Conservation (phyloP, 2,797 vertebrate genomes). For the Brachyalestes nurse region DNA sequence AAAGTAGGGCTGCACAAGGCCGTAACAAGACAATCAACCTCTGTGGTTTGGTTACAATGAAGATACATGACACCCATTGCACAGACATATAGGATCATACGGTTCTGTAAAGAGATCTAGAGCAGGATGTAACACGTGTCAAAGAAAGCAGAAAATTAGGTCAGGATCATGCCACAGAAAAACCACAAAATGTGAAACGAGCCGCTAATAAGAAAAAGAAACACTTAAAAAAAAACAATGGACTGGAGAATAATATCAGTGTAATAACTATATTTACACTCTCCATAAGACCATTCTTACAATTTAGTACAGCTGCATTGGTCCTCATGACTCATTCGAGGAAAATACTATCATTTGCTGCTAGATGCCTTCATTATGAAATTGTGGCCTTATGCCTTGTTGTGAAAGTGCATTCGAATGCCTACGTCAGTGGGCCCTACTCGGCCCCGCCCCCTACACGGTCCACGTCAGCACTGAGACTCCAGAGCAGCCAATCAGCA, state of each 20-base stretch:
- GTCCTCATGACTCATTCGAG: neutral
- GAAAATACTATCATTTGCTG: slow-evolving; percentile 21
- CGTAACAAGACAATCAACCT: neutral
- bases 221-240: neutral
- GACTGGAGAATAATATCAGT: neutral
- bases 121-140: neutral
- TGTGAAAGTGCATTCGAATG: slow-evolving; percentile 10
- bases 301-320: too few species aligned
- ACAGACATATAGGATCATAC: neutral
- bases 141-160: neutral
- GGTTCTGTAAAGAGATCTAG: neutral
- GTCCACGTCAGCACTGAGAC: slow-evolving; percentile 48
- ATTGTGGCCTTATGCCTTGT: neutral
- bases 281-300: neutral
- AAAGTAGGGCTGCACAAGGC: neutral
- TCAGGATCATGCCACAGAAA: neutral
- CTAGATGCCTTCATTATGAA: slow-evolving; percentile 7
- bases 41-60: neutral
- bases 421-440: neutral
- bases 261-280: neutral
- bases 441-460: slow-evolving; percentile 27
- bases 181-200: neutral
- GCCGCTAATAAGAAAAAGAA: neutral
- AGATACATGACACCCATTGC: neutral
- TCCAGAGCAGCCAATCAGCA: slow-evolving; percentile 53